Conservation (phyloP, 2,888 invertebrate species). For the Helleia helle region DNA sequence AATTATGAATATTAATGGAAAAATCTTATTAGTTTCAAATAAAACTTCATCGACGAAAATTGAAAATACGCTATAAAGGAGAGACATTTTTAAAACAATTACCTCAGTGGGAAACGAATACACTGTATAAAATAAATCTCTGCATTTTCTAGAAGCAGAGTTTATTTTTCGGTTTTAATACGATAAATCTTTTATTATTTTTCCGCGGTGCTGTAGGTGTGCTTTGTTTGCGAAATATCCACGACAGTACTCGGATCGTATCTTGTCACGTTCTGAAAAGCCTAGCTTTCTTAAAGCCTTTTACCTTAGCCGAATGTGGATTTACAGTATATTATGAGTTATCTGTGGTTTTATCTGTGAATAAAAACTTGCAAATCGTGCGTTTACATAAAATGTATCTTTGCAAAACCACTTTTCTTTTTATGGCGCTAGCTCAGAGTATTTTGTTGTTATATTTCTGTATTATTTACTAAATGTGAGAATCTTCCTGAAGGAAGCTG, state of each 20-base stretch:
- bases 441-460: too few relatives aligned
- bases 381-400: not conserved
- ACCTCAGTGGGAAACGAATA: not conserved
- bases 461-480: too few relatives aligned
- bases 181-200: not conserved
- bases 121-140: constrained; percentile 1
- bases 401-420: too few relatives aligned
- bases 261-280: constrained; percentile 4
- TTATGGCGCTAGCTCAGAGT: too few relatives aligned
- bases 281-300: constrained; percentile 3
- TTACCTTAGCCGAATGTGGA: constrained; percentile 7
- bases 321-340: not conserved
- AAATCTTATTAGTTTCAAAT: too few relatives aligned
- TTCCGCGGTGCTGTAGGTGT: constrained; percentile 3
- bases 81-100: not conserved
- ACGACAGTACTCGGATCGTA: not conserved
- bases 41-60: too few relatives aligned
- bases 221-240: constrained; percentile 6
- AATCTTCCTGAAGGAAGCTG: too few relatives aligned
- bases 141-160: constrained; percentile 4
- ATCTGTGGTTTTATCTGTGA: not conserved
- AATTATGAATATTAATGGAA: too few relatives aligned
- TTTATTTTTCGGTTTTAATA: not conserved
- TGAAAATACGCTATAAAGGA: not conserved
- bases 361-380: constrained; percentile 5